Evolutionary conservation across 2,113 vertebrate genomes (phyloP).

Genomic region (Mobula birostris): DNA sequence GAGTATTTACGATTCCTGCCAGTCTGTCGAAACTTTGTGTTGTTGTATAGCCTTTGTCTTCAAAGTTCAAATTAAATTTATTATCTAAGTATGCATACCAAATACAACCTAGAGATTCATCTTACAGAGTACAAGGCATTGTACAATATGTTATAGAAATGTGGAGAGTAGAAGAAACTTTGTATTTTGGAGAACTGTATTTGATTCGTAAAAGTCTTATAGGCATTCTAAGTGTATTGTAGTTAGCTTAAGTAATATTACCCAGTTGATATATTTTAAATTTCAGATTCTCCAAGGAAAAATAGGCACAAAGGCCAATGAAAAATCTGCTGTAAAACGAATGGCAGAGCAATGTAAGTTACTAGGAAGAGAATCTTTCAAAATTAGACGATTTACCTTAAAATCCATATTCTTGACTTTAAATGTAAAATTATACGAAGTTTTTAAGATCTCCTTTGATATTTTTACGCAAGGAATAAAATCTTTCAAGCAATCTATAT

Average conservation of each 20-base stretch:
- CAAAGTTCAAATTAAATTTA: not conserved
- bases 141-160: not conserved
- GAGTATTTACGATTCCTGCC: not conserved
- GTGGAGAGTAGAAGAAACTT: not conserved
- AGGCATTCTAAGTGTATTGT: not conserved
- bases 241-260: not conserved
- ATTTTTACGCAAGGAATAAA: not conserved
- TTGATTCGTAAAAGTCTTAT: not conserved
- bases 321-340: slow-evolving; percentile 6
- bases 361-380: not conserved
- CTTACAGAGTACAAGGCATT: not conserved
- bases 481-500: not conserved
- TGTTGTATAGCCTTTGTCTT: not conserved
- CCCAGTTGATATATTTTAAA: not conserved
- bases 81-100: too few species aligned
- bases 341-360: not conserved
- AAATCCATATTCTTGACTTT: too few species aligned
- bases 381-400: not conserved
- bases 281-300: slow-evolving; percentile 19
- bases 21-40: not conserved
- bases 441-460: not conserved
- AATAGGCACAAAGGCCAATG: not conserved
- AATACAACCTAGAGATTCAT: too few species aligned
- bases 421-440: too few species aligned
- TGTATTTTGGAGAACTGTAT: not conserved